A percentile compares a stretch with the other conserved stretches of the same genome.
Conservation (phyloP, 1,140 invertebrate genomes). For the Drosophila quadrilineata region DNA sequence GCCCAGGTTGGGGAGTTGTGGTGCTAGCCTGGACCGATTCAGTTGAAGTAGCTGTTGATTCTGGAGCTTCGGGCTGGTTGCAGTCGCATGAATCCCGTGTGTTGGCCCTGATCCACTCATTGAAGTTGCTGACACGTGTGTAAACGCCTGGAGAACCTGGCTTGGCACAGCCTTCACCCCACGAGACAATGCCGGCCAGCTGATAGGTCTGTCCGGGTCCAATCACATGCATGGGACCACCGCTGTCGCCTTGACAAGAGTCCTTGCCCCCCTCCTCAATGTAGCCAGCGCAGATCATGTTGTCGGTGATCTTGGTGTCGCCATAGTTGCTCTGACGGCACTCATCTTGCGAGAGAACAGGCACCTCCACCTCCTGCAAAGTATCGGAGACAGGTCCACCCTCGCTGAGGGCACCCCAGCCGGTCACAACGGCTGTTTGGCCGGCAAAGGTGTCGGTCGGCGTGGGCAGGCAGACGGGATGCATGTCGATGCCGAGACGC, state of each 20-base stretch:
- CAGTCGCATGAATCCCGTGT: slow-evolving; percentile 87
- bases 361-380: slow-evolving; percentile 86
- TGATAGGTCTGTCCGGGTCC: slow-evolving; percentile 67
- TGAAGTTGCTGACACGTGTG: slow-evolving; percentile 88
- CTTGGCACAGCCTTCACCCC: slow-evolving; percentile 91
- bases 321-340: slow-evolving; percentile 87
- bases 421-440: slow-evolving; percentile 83
- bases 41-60: too few relatives aligned
- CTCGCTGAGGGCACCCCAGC: slow-evolving; percentile 86
- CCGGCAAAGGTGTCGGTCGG: slow-evolving; percentile 83
- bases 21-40: too few relatives aligned
- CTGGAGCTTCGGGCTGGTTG: slow-evolving; percentile 22
- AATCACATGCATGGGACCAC: slow-evolving; percentile 85
- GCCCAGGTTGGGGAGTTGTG: slow-evolving; percentile 21
- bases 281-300: slow-evolving; percentile 93
- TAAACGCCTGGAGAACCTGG: slow-evolving; percentile 92
- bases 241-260: slow-evolving; percentile 89
- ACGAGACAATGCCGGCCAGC: slow-evolving; percentile 86
- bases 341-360: slow-evolving; percentile 87
- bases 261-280: slow-evolving; percentile 87
- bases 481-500: slow-evolving; percentile 84
- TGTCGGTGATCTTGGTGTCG: slow-evolving; percentile 87
- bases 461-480: slow-evolving; percentile 88
- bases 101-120: slow-evolving; percentile 87
- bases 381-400: slow-evolving; percentile 83